These are phyloP conservation scores for Columbina picui DNA, from an alignment of 2,113 vertebrate species.

Conservation along the genomic window DNA sequence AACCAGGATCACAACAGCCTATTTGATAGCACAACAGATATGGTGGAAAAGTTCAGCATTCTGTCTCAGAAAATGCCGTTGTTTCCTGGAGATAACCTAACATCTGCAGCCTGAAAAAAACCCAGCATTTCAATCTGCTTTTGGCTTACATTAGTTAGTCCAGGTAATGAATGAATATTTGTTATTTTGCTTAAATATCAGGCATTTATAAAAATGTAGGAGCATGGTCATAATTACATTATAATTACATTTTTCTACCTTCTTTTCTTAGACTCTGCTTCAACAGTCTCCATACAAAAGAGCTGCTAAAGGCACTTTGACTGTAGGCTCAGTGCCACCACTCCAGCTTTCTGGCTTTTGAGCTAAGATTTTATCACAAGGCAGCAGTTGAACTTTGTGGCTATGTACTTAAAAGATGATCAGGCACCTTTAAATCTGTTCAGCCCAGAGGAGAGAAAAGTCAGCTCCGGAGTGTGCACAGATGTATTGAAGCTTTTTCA, in stretches of 20 bases:
- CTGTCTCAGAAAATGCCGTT: slow-evolving; percentile 13
- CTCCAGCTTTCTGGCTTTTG: slow-evolving; percentile 19
- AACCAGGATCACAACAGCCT: background rate
- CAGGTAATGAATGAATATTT: background rate
- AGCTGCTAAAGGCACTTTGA: background rate
- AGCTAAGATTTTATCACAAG: slow-evolving; percentile 33
- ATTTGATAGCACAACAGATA: slow-evolving; percentile 12
- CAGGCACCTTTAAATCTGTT: slow-evolving; percentile 51
- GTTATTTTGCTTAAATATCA: background rate
- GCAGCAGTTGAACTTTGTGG: slow-evolving; percentile 27
- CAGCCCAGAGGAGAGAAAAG: slow-evolving; percentile 41
- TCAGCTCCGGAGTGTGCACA: background rate
- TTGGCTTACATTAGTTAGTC: background rate
- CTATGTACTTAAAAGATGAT: slow-evolving; percentile 60
- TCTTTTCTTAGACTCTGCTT: background rate
- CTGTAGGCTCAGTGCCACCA: background rate
- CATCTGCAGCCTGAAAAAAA: background rate
- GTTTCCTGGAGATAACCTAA: slow-evolving; percentile 28
- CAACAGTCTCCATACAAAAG: background rate
- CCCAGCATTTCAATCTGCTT: background rate
- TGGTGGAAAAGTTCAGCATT: background rate
- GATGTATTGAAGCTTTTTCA: slow-evolving; percentile 43
- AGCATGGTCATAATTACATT: background rate
- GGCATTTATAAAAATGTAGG: background rate
- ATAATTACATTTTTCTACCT: background rate